Base-by-base conservation (phyloP, 1,140 invertebrate genomes). In the Drosophila micromelanica region DNA sequence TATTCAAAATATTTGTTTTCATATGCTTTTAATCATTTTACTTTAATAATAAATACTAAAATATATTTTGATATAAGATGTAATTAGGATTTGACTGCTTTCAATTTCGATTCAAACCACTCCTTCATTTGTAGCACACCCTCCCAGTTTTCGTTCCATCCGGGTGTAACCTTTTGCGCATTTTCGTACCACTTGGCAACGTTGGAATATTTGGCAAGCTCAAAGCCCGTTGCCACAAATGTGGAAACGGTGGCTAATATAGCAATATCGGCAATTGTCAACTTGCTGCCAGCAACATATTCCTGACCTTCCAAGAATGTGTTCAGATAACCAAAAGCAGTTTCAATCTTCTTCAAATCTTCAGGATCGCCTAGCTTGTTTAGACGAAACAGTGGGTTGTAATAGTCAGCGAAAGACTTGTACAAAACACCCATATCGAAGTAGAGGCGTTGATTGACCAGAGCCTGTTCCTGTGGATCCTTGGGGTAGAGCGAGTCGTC, bases 261-360 rank as follows among this genome's bases (percentile, higher is more conserved):
- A 6, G 93, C 75, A 12, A 96, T 92, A 84, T 96, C 96, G 2
- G 96, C 96, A n/a, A 97, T 87, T 8, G 96, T 97, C 8, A 97
- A 89, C 37, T 93, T 93, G 55, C 94, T 92, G 8, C 96, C 96
- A 7, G 95, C 95, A 3, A 93, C 94, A 87, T 94, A 96, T 12
- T 93, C 92, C 62, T 94, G 92, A 0, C 93, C 94, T 40, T 95
- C 94, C 11, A 97, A 91, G 86, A 96, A 95, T 5, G 90, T 93
- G 56, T 96, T 93, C 5, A 96, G 89, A 48, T 94, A 93, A 12
- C 92, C 92, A 27, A 96, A 92, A 0, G 94, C 94, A 8, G 94
- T 93, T 11, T 94, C 93, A 1, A 96, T 92, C 72, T 94, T 95
- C 15, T 94, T 93, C 42, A 93, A 80, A 78, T 95, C 96, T 2